These are phyloP conservation scores for Drosophila leonis DNA, from an alignment of 2,888 invertebrate genomes.

Conservation along the genomic window DNA sequence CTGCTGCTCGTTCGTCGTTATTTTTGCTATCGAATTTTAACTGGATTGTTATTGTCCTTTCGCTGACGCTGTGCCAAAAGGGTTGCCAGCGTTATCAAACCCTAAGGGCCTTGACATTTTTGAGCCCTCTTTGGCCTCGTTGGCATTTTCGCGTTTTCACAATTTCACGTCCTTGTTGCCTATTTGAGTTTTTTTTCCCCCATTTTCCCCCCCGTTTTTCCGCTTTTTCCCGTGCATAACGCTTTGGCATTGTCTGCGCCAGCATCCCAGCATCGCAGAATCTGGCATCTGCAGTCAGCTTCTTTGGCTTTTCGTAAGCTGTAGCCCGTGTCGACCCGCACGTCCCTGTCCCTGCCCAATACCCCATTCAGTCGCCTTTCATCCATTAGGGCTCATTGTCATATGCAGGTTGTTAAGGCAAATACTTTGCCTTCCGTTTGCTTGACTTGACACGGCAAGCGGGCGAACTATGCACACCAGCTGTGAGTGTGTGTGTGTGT, in stretches of 20 bases:
- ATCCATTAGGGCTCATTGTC: slow-evolving; percentile 50
- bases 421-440: slow-evolving; percentile 29
- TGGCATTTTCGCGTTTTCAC: slow-evolving; percentile 12
- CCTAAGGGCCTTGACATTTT: slow-evolving; percentile 53
- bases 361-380: slow-evolving; percentile 4
- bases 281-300: slow-evolving; percentile 20
- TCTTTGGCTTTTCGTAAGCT: slow-evolving; percentile 6
- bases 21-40: slow-evolving; percentile 52
- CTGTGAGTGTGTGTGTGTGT: background rate
- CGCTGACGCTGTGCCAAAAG: slow-evolving; percentile 38
- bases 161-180: slow-evolving; percentile 57
- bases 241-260: slow-evolving; percentile 32
- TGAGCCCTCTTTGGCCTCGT: slow-evolving; percentile 34
- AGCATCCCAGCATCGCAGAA: background rate
- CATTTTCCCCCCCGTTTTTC: background rate
- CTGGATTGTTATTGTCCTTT: slow-evolving; percentile 60
- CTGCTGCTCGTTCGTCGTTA: background rate
- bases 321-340: too few species aligned
- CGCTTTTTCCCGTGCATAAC: slow-evolving; percentile 17
- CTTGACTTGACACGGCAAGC: slow-evolving; percentile 15
- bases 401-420: slow-evolving; percentile 44
- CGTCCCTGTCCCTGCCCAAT: background rate
- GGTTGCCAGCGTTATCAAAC: slow-evolving; percentile 43
- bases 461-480: background rate
- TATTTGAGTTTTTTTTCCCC: slow-evolving; percentile 55